Base-by-base conservation (phyloP, 2,888 invertebrate genomes). In the Tetragnatha montana region DNA sequence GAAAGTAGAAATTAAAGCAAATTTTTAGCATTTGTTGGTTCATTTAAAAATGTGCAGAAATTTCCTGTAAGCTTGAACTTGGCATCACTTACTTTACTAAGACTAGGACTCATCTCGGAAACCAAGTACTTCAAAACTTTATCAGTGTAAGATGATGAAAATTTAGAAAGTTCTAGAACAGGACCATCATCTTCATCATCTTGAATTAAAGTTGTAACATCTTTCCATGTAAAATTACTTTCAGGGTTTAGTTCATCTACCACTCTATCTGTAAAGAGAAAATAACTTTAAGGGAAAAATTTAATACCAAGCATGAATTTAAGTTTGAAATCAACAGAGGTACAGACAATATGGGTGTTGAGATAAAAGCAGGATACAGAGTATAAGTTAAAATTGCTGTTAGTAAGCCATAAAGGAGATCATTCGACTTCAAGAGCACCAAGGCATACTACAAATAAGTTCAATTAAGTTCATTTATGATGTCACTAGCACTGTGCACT, bases 211-310 rank as follows among this genome's bases (percentile, higher is more conserved):
- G 93, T 93, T 79, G 93, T 93, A 17, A 94, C 93, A 91, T 95
- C 94, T 83, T 93, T 93, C 82, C 93, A 93, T 0, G 94, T 94
- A 81, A 95, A 93, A 88, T 94, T 93, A 76, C 98, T 98, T 93
- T 99, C 98, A 0, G 99, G 98, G 94, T 99, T 98, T 93, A 98
- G 97, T 93, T 99, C 99, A 94, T 99, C 99, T 0, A 99, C 98
- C 6, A 99, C 98, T 19, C 99, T 95, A 94, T 99, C 98, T 93
- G 92, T 78, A 79, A 84, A 82, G 60, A 76, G 47, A 88, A 73
- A 76, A 35, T 4, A 35, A 35, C 4, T 35, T 35, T 4, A 82
- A 12, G 88, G n/a, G 21, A 6, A 6, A 73, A 10, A n/a, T 69
- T 10, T 7, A 35, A 35, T 35, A 35, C 35, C 4, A 17, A 17